Evolutionary conservation across 2,113 vertebrate genomes (phyloP).

Genomic region (Cryptomyrus ogoouensis): DNA sequence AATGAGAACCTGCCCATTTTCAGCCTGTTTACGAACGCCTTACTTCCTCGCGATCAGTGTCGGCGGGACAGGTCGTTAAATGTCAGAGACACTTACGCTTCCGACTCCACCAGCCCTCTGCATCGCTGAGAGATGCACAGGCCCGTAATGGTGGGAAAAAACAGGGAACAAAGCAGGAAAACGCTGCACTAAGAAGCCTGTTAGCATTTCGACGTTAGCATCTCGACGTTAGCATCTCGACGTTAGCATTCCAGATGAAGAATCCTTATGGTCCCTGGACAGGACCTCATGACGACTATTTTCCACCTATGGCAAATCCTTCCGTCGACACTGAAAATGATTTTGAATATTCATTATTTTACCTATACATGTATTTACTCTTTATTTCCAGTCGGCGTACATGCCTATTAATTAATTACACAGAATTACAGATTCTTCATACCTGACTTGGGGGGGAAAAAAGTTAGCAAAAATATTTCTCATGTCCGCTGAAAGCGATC

Average conservation of each 20-base stretch:
- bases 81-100: neutral
- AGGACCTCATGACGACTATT: neutral
- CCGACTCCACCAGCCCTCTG: neutral
- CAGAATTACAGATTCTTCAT: conserved; percentile 40
- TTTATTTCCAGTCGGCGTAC: conserved; percentile 53
- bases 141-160: neutral
- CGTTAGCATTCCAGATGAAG: neutral
- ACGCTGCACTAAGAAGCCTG: neutral
- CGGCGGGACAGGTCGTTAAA: neutral
- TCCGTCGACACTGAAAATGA: neutral
- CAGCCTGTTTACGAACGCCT: neutral
- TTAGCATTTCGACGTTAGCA: neutral
- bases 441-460: conserved; percentile 37
- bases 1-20: neutral
- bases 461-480: conserved; percentile 59
- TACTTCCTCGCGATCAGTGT: too few relatives aligned
- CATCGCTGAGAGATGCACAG: neutral
- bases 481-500: conserved; percentile 41
- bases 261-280: neutral
- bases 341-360: conserved; percentile 39
- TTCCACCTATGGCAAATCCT: neutral
- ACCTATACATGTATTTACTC: conserved; percentile 44
- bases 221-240: neutral
- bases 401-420: conserved; percentile 63
- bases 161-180: neutral